These are phyloP conservation scores for Cepaea hortensis DNA, from an alignment of 2,888 invertebrate species.

Conservation along the genomic window DNA sequence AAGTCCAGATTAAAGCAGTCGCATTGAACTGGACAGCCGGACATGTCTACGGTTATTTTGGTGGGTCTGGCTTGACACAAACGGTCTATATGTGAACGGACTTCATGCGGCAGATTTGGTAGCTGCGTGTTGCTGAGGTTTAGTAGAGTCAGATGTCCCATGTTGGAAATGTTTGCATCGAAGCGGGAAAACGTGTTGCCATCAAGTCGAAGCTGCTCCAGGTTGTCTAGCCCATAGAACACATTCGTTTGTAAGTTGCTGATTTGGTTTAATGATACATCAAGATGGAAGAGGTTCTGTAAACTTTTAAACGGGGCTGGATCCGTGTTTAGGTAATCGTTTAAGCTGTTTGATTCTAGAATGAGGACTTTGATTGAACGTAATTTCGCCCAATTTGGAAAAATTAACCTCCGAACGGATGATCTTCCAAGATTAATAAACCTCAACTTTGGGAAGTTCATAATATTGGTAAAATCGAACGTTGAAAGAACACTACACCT, in stretches of 20 bases:
- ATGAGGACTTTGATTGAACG: background rate
- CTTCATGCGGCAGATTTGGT: background rate
- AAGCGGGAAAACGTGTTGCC: conserved; percentile 37
- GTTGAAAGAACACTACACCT: background rate
- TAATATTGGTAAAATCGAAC: background rate
- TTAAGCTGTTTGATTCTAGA: background rate
- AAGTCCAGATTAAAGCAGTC: conserved; percentile 16
- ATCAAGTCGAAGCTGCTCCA: conserved; percentile 26
- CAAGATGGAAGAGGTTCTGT: conserved; percentile 16
- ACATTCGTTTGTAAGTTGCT: conserved; percentile 13
- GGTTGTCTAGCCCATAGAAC: conserved; percentile 28
- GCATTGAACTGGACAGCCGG: conserved; percentile 46
- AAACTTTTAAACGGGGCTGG: background rate
- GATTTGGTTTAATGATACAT: conserved; percentile 33
- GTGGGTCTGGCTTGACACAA: background rate
- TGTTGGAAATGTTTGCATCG: conserved; percentile 29
- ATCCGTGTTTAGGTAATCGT: background rate
- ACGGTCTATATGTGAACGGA: background rate
- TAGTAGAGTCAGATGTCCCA: conserved; percentile 20
- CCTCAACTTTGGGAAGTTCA: background rate
- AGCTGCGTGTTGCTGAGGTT: conserved; percentile 44
- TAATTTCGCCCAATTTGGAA: background rate
- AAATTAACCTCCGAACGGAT: background rate
- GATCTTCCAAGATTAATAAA: background rate
- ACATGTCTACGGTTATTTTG: conserved; percentile 23